Conservation (phyloP, 2,113 vertebrate species). For the Chaetops frenatus region DNA sequence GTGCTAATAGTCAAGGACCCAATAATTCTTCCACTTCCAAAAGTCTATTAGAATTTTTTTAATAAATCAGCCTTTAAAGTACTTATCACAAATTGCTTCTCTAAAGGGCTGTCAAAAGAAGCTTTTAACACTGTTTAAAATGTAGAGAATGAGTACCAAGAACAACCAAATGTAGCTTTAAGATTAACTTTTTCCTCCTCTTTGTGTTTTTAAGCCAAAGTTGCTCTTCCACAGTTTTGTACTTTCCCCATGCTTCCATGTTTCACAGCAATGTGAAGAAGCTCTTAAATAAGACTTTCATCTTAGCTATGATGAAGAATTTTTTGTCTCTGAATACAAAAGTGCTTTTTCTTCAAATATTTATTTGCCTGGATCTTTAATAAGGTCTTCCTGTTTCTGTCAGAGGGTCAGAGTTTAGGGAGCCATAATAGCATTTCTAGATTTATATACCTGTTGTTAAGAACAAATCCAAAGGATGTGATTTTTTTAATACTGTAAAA, state of each 20-base stretch:
- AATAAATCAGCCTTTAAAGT: neutral
- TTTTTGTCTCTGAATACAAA: neutral
- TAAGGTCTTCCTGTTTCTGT: neutral
- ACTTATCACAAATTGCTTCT: neutral
- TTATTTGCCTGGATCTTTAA: conserved; percentile 1
- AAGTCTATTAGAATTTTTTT: neutral
- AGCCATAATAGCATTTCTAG: neutral
- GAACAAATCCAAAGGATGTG: neutral
- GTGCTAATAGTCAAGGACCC: neutral
- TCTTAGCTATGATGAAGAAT: neutral
- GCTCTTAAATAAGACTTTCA: neutral
- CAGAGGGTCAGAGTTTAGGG: neutral
- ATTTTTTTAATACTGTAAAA: neutral
- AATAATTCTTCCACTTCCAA: neutral
- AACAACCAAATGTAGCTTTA: neutral
- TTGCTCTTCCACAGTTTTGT: neutral
- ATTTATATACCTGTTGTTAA: neutral
- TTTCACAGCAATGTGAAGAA: neutral
- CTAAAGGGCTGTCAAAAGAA: neutral
- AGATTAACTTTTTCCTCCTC: neutral
- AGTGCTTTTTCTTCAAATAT: conserved; percentile 34
- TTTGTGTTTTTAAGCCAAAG: neutral
- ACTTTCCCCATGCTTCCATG: neutral
- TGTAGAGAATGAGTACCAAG: neutral
- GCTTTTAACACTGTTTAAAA: neutral